Conservation (phyloP, 2,113 vertebrate species). For the Neolamprologus devosi region DNA sequence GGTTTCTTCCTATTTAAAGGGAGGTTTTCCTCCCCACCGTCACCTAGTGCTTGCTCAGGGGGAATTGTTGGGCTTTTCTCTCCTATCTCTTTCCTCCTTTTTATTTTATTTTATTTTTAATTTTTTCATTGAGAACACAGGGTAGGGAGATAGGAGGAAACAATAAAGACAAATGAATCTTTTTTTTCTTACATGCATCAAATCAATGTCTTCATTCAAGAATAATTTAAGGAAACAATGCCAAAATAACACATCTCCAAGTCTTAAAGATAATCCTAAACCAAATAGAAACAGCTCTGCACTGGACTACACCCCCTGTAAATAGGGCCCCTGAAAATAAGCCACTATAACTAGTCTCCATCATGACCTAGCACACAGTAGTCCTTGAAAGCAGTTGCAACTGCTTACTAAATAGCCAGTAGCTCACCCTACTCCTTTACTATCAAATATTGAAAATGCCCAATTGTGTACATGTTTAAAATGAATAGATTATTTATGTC, state of each 20-base stretch:
- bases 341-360: background rate
- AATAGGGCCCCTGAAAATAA: background rate
- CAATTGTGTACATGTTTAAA: background rate
- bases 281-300: background rate
- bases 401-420: background rate
- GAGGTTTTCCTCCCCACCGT: background rate
- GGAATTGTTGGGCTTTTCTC: background rate
- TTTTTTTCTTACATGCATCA: background rate
- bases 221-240: background rate
- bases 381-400: background rate
- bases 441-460: background rate
- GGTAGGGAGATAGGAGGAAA: background rate
- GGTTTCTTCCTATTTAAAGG: background rate
- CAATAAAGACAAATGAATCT: background rate
- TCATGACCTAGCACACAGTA: background rate
- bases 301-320: background rate
- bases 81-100: background rate
- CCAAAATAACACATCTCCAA: background rate
- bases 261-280: background rate
- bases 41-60: background rate
- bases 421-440: rapidly evolving
- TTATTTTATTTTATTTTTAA: rapidly evolving
- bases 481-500: background rate
- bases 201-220: background rate
- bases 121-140: background rate